Base-by-base conservation (phyloP, 2,888 invertebrate species). In the Dastarcus helophoroides region DNA sequence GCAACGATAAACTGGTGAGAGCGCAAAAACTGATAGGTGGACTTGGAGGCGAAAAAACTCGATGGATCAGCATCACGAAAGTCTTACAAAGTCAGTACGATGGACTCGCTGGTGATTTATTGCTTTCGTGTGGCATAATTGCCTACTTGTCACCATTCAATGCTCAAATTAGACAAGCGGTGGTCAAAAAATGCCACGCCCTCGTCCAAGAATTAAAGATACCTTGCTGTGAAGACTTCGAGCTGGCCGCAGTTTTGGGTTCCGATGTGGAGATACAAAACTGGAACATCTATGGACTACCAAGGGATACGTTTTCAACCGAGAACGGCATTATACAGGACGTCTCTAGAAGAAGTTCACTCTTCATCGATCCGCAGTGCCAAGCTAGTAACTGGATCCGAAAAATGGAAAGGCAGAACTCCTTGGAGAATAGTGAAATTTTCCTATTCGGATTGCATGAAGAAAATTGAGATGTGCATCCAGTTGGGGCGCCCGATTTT, bases 81-180 rank as follows among this genome's bases (percentile, higher is more conserved):
- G 73, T 73, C 46, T 67, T 91, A 21, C 84, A 86, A 57, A 58
- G 60, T 1, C 67, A 79, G 26, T 88, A 78, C 52, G 82, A 89
- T 55, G 79, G 81, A 53, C 65, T 93, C 36, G 81, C 88, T 1
- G 94, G 93, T 0, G 91, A 94, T 60, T 82, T 91, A 45, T 64
- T 94, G n/a, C 71, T 94, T 14, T 86, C 90, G 0, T 81, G 81
- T 53, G 91, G 85, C n/a, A 75, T 89, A 19, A 88, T 93, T 40
- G 84, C 90, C 0, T 94, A 94, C 60, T 67, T 94, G 29, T 79
- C 89, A 0, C 82, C 90, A 0, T 85, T 89, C 46, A 86, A 85
- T 3, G 68, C 77, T 28, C 68, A 73, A 11, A 76, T 76, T 42
- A 67, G 82, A 48, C 58, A 61, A 26, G 58, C 63, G 14, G 69